Evolutionary conservation across 64 coral and sea anemone species (phyloP), one percentile per base, ranked within the genome.

Genomic region (Montipora cactus): DNA sequence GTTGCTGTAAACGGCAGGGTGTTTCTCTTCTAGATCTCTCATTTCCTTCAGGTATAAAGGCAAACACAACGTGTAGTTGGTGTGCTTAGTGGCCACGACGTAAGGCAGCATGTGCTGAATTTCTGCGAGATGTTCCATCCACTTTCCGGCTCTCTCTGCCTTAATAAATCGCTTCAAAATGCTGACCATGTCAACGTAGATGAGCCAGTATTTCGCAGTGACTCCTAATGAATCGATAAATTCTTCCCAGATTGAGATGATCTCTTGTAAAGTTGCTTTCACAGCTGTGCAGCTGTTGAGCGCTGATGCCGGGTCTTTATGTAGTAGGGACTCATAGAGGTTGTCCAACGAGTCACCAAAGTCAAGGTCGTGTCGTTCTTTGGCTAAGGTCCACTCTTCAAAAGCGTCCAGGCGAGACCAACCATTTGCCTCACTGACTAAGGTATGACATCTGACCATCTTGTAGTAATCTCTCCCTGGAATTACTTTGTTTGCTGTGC

Each of bases 141-240:
- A 93, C 20, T 93, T 78, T 4, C 16, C 92, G 52, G 79, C 85
- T 80, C 84, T 87, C 49, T 88, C 84, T 79, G 74, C 92, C 67
- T 87, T n/a, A 45, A 94, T 89, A n/a, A 94, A 94, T 52, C 46
- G 12, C 44, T 88, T 49, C 59, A 87, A 50, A 16, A 74, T 64
- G 61, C 84, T 75, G 5, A 93, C 91, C 91, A 93, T 93, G 8
- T 93, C 48, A 51, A 93, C 87, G 67, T 93, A 93, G 37, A 76
- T 77, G 67, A 69, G 74, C 84, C 92, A 93, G 79, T 88, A 89
- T 67, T 89, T 76, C 11, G 73, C 23, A 53, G 70, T 89, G 45
- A 51, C 51, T 82, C 64, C 9, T 5, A 74, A 49, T 49, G 84
- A 71, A 48, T 44, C 12, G 58, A 87, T 70, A 16, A 87, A 87